Conservation (phyloP, 2,797 vertebrate genomes). For the Dicrostonyx torquatus region DNA sequence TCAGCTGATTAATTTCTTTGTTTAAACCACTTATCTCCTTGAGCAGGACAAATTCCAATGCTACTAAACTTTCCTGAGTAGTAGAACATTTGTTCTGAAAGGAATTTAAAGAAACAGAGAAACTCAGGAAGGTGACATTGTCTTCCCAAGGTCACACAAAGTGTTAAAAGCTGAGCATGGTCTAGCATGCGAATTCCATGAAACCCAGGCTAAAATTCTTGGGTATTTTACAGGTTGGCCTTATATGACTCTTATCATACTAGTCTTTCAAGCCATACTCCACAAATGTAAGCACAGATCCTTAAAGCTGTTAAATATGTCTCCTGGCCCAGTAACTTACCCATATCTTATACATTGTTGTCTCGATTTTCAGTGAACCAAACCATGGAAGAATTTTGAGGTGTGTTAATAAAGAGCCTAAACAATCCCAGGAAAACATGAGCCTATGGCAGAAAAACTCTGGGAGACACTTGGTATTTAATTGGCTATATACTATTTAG, state of each 20-base stretch:
- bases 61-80: conserved; percentile 33
- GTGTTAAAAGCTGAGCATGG: background rate
- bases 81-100: conserved; percentile 32
- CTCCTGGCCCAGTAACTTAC: background rate
- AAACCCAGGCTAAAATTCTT: background rate
- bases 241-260: background rate
- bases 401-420: conserved; percentile 20
- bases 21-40: conserved; percentile 11
- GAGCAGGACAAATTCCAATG: background rate
- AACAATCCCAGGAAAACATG: background rate
- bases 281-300: conserved; percentile 27
- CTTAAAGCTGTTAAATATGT: conserved; percentile 2
- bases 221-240: background rate
- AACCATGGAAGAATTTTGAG: conserved; percentile 34
- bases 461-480: background rate
- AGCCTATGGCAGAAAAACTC: background rate
- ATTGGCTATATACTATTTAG: background rate
- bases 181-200: background rate
- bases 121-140: background rate
- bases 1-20: conserved; percentile 18
- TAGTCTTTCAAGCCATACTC: background rate
- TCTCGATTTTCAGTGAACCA: background rate
- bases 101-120: conserved; percentile 21
- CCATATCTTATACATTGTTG: background rate
- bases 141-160: conserved; percentile 6